A percentile compares a stretch with the other conserved stretches of the same genome.
These are phyloP conservation scores for Caenorhabditis imperialis DNA, from an alignment of 2,888 invertebrate genomes.

Conservation along the genomic window DNA sequence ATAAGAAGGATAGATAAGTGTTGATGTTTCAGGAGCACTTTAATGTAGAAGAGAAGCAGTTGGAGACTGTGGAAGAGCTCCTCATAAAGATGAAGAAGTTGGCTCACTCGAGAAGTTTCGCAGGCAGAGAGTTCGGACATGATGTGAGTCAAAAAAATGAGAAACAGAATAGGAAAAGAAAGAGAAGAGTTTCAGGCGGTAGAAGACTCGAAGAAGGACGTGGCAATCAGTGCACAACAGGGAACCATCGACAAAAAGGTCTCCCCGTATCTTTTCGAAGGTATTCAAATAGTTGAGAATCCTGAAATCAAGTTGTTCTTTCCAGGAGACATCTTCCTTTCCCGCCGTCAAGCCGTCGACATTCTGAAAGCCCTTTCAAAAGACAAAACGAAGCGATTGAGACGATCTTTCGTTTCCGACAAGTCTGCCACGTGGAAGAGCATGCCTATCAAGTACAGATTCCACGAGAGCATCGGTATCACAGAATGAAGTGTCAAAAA, in stretches of 20 bases:
- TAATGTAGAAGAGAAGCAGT: constrained; percentile 61
- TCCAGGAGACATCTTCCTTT: constrained; percentile 75
- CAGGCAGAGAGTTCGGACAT: constrained; percentile 67
- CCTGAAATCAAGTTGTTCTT: neutral
- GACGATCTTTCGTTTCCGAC: constrained; percentile 69
- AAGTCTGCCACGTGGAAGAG: constrained; percentile 70
- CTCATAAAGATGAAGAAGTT: constrained; percentile 68
- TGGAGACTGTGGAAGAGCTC: constrained; percentile 64
- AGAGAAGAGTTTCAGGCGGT: constrained; percentile 58
- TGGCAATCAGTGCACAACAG: constrained; percentile 69
- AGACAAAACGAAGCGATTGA: constrained; percentile 40
- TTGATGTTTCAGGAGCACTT: constrained; percentile 61
- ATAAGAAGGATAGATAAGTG: too few relatives aligned
- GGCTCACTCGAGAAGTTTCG: constrained; percentile 68
- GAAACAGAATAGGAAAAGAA: neutral
- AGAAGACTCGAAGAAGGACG: constrained; percentile 62
- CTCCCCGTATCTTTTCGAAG: constrained; percentile 75
- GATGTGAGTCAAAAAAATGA: constrained; percentile 61
- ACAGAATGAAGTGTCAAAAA: neutral
- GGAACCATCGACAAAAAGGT: constrained; percentile 68
- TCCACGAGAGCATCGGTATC: constrained; percentile 75
- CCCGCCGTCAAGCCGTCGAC: constrained; percentile 69
- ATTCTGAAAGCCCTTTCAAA: constrained; percentile 66
- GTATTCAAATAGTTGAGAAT: constrained; percentile 25
- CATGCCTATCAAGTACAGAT: constrained; percentile 72